These are phyloP conservation scores for Alexandromys oeconomus DNA, from an alignment of 2,797 vertebrate species.

Conservation along the genomic window DNA sequence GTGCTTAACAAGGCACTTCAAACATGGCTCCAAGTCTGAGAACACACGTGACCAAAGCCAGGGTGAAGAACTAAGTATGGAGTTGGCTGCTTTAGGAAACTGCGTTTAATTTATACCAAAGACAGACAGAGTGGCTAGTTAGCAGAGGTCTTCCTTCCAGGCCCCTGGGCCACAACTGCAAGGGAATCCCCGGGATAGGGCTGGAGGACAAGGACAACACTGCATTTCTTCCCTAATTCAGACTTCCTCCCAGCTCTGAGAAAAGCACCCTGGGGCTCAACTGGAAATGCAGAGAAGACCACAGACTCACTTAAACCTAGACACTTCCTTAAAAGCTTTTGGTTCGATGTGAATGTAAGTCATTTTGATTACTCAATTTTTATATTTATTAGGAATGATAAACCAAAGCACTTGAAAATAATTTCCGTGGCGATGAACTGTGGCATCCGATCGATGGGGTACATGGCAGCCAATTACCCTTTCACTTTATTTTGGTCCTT, in stretches of 20 bases:
- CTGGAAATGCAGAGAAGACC: constrained; percentile 56
- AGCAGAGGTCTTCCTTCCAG: not conserved
- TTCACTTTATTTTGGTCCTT: constrained; percentile 86
- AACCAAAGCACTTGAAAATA: constrained; percentile 85
- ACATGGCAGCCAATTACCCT: constrained; percentile 87
- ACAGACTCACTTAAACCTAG: constrained; percentile 77
- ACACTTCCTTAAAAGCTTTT: constrained; percentile 84
- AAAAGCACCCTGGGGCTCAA: not conserved
- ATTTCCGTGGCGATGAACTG: constrained; percentile 81
- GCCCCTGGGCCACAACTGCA: not conserved
- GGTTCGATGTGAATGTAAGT: constrained; percentile 73
- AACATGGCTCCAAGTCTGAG: not conserved
- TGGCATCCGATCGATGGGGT: constrained; percentile 81
- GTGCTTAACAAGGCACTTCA: not conserved
- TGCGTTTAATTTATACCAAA: not conserved
- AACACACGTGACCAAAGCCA: not conserved
- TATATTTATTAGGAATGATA: constrained; percentile 83
- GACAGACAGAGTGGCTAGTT: not conserved
- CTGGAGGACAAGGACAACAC: not conserved
- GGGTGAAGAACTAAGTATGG: not conserved
- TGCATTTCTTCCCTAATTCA: not conserved
- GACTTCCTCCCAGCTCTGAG: not conserved
- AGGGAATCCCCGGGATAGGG: not conserved
- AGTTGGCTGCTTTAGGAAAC: not conserved
- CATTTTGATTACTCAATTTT: constrained; percentile 81